These are phyloP conservation scores for Cinara cedri DNA, from an alignment of 2,888 invertebrate species.

Conservation along the genomic window DNA sequence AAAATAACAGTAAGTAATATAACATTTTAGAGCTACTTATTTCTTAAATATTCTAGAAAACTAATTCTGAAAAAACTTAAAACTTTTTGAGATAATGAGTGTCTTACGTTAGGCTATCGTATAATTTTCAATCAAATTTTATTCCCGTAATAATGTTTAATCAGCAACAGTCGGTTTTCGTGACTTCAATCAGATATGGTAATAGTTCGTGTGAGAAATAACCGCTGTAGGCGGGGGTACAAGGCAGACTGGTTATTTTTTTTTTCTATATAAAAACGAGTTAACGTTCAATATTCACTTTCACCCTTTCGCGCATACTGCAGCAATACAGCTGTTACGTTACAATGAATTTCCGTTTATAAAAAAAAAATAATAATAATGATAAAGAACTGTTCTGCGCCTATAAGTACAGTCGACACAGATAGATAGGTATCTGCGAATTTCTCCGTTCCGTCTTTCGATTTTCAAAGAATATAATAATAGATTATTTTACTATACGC, in stretches of 20 bases:
- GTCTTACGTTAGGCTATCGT: too few species aligned
- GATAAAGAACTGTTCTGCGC: not conserved
- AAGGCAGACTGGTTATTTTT: slow-evolving; percentile 51
- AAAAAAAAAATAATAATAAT: slow-evolving; percentile 36
- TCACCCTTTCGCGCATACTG: slow-evolving; percentile 48
- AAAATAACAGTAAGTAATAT: too few species aligned
- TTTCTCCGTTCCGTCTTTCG: slow-evolving; percentile 36
- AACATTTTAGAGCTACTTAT: too few species aligned
- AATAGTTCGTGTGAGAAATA: slow-evolving; percentile 49
- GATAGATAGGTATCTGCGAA: not conserved
- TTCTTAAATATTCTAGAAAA: too few species aligned
- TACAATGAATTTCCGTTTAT: slow-evolving; percentile 31
- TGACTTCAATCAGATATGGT: slow-evolving; percentile 51
- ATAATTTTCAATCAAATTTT: slow-evolving; percentile 35
- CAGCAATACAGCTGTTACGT: slow-evolving; percentile 23
- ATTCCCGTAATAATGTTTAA: slow-evolving; percentile 21
- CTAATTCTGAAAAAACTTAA: too few species aligned
- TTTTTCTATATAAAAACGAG: slow-evolving; percentile 50
- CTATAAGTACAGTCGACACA: too few species aligned
- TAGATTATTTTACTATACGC: not conserved
- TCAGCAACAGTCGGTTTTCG: slow-evolving; percentile 21
- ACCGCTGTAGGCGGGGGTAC: slow-evolving; percentile 42
- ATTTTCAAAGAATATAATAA: slow-evolving; percentile 37
- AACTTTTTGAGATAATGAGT: too few species aligned
- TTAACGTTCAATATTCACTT: slow-evolving; percentile 40